Base-by-base conservation (phyloP, 1,140 invertebrate genomes). In the Ganaspis sp. region DNA sequence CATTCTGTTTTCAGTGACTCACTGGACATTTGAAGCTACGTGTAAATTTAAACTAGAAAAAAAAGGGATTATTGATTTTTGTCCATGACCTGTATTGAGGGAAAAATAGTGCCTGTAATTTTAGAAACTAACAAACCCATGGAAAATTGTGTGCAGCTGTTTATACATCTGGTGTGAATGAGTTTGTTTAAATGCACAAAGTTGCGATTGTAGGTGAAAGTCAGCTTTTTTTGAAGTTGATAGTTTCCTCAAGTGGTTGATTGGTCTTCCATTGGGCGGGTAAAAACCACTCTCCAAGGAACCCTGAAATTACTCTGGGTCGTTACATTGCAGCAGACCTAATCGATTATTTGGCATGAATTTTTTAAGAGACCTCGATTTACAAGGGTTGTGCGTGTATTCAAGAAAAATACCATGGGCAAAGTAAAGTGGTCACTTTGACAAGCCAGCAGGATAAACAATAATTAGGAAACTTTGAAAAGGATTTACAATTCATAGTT, bases 271-370 rank as follows among this genome's bases (percentile, higher is more conserved):
- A 40, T 40, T 40, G 38, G 38, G 38, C 9, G 17, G 9, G 9
- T 26, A 71, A 70, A 77, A 78, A 81, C 74, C 76, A 74, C 77
- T 77, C 74, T 77, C 76, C 75, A 81, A 71, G 76, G 76, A 79
- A 80, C 81, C 80, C 81, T 82, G 80, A 76, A 82, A 84, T 80
- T 76, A 81, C 73, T 77, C 76, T 77, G 45, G 74, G 74, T 81
- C 74, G 82, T 83, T 81, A 83, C 79, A 64, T 76, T 78, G 79
- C 79, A 79, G 72, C 70, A 81, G 79, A 83, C 77, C 77, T 72
- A 82, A 84, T 83, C 79, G 83, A 84, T 83, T 84, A 82, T 80
- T 83, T 74, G 76, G 45, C 74, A 85, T 85, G 75, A 81, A 85
- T 83, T 83, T 83, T 85, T 83, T 79, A 85, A 76, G 73, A 82